Base-by-base conservation (phyloP, 1,140 invertebrate genomes). In the Gryon sp. region DNA sequence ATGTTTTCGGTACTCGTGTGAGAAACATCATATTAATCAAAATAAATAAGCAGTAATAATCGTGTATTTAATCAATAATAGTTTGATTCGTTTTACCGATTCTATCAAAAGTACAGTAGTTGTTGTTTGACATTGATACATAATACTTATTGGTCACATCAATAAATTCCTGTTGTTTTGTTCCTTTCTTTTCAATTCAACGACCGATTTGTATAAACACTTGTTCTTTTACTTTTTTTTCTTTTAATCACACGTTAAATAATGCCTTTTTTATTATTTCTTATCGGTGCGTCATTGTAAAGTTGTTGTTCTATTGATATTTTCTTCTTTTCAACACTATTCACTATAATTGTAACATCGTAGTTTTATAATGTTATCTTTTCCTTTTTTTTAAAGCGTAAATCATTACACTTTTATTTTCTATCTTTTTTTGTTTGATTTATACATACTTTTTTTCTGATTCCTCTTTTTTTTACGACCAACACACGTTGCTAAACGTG, bases 1-100 rank as follows among this genome's bases (percentile, higher is more conserved):
- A n/a, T n/a, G n/a, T n/a, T n/a, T n/a, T n/a, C n/a, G n/a, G n/a
- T n/a, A n/a, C n/a, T n/a, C n/a, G n/a, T n/a, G n/a, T n/a, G n/a
- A n/a, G n/a, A n/a, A n/a, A n/a, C n/a, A 30, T 53, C 34, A 53
- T 40, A 9, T 24, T 59, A 59, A 59, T 59, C 40, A 59, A 59
- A 60, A 38, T 36, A 46, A n/a, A 41, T 60, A 34, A 36, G 9
- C 43, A 38, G 2, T 46, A 34, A 46, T 60, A 34, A 43, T n/a
- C n/a, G n/a, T n/a, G n/a, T 22, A 12, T 32, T 46, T 36, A 45
- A 46, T 46, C 28, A 11, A 36, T 43, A 14, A 46, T 60, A 60
- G 53, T 59, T 59, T 59, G 8, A 59, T 43, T 59, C 8, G 30
- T 26, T 40, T 57, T 43, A 14, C 3, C 18, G 38, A n/a, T n/a